phyloP scores from a whole-genome alignment of 2,797 vertebrate species.

The Sebastiscus tertius region DNA sequence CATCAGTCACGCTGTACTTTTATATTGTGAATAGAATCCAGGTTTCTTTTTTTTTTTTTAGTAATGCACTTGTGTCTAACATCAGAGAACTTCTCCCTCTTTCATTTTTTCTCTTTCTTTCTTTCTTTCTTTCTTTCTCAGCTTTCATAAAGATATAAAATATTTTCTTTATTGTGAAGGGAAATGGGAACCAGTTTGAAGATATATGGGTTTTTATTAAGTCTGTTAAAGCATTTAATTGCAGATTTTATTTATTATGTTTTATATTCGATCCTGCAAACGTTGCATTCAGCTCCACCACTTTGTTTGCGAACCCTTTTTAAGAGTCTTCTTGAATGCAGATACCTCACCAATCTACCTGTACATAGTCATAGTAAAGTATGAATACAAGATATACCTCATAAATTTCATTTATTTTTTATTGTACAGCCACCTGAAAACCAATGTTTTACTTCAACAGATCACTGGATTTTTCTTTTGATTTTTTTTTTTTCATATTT shows the following conservation, averaged over 20 bases:
- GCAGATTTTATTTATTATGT: slow-evolving; percentile 75
- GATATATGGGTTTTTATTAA: slow-evolving; percentile 51
- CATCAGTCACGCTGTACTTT: slow-evolving; percentile 42
- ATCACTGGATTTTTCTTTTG: slow-evolving; percentile 73
- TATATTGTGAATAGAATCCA: slow-evolving; percentile 56
- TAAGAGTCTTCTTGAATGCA: slow-evolving; percentile 59
- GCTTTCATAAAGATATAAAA: slow-evolving; percentile 40
- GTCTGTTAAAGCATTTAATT: slow-evolving; percentile 66
- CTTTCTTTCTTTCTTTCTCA: slow-evolving; percentile 28
- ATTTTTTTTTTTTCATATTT: slow-evolving; percentile 65
- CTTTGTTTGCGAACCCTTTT: slow-evolving; percentile 45
- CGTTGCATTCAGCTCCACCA: slow-evolving; percentile 47
- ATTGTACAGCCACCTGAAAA: slow-evolving; percentile 78
- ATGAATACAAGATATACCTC: slow-evolving; percentile 82
- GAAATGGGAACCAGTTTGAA: slow-evolving; percentile 48
- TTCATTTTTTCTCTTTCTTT: slow-evolving; percentile 19
- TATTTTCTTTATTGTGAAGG: slow-evolving; percentile 58
- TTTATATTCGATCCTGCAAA: slow-evolving; percentile 55
- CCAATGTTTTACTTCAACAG: slow-evolving; percentile 69
- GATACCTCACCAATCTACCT: slow-evolving; percentile 65
- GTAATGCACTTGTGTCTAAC: slow-evolving; percentile 67
- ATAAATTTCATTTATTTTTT: slow-evolving; percentile 76
- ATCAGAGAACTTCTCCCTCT: slow-evolving; percentile 36
- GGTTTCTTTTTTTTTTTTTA: slow-evolving; percentile 42
- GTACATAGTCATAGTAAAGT: slow-evolving; percentile 77